These are phyloP conservation scores for Euura lappo DNA, from an alignment of 1,140 invertebrate species.

Conservation along the genomic window DNA sequence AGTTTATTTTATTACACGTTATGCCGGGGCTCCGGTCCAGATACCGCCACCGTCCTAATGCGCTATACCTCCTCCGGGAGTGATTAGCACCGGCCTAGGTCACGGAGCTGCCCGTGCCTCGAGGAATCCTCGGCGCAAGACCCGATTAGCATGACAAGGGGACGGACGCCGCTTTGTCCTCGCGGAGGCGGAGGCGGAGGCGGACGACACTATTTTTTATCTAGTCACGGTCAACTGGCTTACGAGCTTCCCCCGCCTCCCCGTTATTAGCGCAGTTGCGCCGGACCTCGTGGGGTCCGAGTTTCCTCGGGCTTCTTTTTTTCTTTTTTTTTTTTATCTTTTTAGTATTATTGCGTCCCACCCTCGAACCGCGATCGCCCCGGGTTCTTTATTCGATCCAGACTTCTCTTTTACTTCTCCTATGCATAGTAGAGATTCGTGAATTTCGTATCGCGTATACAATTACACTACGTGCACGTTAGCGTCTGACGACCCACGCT, in stretches of 20 bases:
- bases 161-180: slow-evolving; percentile 25
- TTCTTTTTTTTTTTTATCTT: slow-evolving; percentile 57
- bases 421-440: too few relatives aligned
- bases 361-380: slow-evolving; percentile 23
- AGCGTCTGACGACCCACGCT: too few relatives aligned
- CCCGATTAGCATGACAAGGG: slow-evolving; percentile 51
- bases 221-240: slow-evolving; percentile 64
- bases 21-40: background rate
- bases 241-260: slow-evolving; percentile 54
- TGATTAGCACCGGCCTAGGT: background rate
- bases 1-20: slow-evolving; percentile 59
- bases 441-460: too few relatives aligned
- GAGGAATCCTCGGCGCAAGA: too few relatives aligned
- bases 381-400: background rate
- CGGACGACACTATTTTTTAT: slow-evolving; percentile 52
- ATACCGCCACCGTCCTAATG: background rate
- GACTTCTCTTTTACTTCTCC: too few relatives aligned
- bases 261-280: slow-evolving; percentile 59
- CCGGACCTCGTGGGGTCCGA: slow-evolving; percentile 30
- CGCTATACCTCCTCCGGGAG: background rate
- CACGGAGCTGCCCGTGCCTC: background rate
- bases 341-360: slow-evolving; percentile 60
- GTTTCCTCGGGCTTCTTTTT: slow-evolving; percentile 39
- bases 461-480: too few relatives aligned
- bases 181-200: background rate